Percentiles rank a stretch among this genome's conserved stretches.
phyloP scores from a whole-genome alignment of 2,113 vertebrate genomes.

The Anser cygnoides region DNA sequence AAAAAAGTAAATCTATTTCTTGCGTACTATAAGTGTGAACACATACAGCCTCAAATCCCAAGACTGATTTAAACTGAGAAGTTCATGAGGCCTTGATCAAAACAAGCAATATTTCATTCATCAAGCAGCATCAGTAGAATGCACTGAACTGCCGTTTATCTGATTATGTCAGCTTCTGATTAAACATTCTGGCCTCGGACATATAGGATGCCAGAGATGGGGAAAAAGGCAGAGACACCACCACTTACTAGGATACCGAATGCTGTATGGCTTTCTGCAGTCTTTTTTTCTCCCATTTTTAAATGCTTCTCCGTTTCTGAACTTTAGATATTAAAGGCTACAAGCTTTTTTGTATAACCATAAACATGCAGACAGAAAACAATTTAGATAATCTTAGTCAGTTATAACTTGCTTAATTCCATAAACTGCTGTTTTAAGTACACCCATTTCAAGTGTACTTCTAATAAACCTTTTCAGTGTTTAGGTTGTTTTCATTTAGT shows the following conservation, averaged over 20 bases:
- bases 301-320: not conserved
- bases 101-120: not conserved
- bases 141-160: not conserved
- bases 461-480: not conserved
- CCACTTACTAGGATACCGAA: not conserved
- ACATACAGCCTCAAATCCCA: not conserved
- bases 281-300: not conserved
- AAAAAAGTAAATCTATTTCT: not conserved
- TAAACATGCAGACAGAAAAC: not conserved
- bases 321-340: constrained; percentile 8
- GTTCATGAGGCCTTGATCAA: not conserved
- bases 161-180: not conserved
- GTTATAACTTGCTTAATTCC: not conserved
- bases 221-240: not conserved
- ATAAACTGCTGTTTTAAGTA: not conserved
- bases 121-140: not conserved
- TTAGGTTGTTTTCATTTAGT: not conserved
- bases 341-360: not conserved
- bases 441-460: not conserved
- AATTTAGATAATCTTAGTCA: not conserved
- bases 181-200: not conserved
- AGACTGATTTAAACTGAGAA: not conserved
- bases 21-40: not conserved
- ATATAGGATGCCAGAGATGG: not conserved
- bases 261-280: not conserved